Conservation (phyloP, 2,797 vertebrate genomes). For the Todus mexicanus region DNA sequence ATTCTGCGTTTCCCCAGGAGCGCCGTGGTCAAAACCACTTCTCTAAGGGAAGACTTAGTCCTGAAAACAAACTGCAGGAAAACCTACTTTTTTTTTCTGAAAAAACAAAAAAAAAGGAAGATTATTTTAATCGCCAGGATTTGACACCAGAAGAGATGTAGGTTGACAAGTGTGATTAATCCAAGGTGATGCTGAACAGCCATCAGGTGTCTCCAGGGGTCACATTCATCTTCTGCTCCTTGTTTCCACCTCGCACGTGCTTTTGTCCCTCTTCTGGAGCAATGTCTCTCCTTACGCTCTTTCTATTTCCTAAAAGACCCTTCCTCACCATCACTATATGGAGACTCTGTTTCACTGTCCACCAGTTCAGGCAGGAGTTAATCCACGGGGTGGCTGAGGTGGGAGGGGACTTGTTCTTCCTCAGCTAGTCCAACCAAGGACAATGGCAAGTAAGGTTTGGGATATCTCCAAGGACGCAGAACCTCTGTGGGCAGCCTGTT, state of each 20-base stretch:
- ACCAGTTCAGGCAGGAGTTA: neutral
- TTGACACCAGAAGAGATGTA: neutral
- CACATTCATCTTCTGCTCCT: neutral
- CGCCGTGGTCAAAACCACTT: too few relatives aligned
- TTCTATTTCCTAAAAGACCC: neutral
- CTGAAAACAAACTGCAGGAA: too few relatives aligned
- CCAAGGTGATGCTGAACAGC: too few relatives aligned
- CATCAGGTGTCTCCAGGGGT: too few relatives aligned
- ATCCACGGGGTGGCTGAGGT: neutral
- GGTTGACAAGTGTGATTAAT: neutral
- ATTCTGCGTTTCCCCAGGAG: too few relatives aligned
- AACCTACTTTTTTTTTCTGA: too few relatives aligned
- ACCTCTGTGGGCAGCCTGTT: neutral
- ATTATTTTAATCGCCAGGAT: neutral
- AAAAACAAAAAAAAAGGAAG: neutral
- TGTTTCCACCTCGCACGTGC: neutral
- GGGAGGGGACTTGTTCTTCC: neutral
- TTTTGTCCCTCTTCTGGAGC: neutral
- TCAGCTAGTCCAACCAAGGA: neutral
- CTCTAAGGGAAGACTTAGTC: too few relatives aligned
- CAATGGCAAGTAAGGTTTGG: too few relatives aligned
- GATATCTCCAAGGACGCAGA: too few relatives aligned
- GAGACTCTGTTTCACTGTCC: neutral
- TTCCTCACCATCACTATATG: neutral
- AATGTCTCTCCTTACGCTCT: too few relatives aligned